Evolutionary conservation across 2,797 vertebrate species (phyloP).

Genomic region (Intellagama lesueurii): DNA sequence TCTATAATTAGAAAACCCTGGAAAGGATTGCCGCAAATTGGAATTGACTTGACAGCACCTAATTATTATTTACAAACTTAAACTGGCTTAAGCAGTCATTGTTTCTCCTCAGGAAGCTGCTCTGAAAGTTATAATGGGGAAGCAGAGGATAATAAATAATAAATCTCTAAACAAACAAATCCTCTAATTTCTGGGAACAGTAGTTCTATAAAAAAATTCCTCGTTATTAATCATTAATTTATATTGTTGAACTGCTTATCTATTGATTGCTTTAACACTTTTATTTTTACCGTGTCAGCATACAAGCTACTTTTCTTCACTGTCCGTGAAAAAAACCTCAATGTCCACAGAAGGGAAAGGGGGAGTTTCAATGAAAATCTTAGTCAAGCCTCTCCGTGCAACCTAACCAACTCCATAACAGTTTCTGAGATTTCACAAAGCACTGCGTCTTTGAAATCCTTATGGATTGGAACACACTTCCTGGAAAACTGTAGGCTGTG

Average conservation of each 20-base stretch:
- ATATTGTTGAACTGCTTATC: too few relatives aligned
- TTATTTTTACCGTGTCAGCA: background rate
- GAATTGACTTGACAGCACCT: too few relatives aligned
- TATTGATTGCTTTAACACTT: background rate
- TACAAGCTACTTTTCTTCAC: background rate
- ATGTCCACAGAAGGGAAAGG: too few relatives aligned
- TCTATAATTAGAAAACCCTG: too few relatives aligned
- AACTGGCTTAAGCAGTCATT: background rate
- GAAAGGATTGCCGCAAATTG: too few relatives aligned
- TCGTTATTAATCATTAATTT: background rate
- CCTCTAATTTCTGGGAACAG: background rate
- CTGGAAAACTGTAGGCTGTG: background rate
- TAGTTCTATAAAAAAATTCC: background rate
- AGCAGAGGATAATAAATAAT: background rate
- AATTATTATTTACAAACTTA: background rate
- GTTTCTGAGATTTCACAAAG: background rate
- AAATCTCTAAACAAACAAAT: background rate
- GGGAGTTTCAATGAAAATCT: background rate
- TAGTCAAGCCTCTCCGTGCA: background rate
- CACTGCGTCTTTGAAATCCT: background rate
- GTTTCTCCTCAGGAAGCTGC: background rate
- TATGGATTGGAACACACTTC: background rate
- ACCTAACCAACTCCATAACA: too few relatives aligned
- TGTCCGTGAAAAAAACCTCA: background rate
- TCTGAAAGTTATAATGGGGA: background rate